Base-by-base conservation (phyloP, 2,888 invertebrate genomes). In the Steinernema hermaphroditum region DNA sequence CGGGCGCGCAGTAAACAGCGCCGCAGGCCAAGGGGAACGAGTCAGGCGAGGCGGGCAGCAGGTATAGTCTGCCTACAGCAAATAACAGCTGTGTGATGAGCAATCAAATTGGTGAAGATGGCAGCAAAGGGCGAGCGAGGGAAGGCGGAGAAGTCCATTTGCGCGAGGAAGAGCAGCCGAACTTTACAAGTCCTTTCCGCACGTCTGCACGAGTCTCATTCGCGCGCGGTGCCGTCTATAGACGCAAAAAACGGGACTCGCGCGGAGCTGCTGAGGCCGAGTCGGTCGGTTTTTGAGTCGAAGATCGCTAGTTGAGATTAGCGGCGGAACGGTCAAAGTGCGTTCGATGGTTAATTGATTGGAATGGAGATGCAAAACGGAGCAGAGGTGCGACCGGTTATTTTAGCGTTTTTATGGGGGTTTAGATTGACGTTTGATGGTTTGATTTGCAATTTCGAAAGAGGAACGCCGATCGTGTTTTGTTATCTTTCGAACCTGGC, bases 1-100 rank as follows among this genome's bases (percentile, higher is more conserved):
- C n/a, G n/a, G 46, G 46, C 46, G 46, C 46, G 46, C 46, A 46
- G 46, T 46, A 54, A 54, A 54, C 54, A 54, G 16, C 54, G 27
- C 54, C 54, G 8, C 9, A 27, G 54, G 54, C n/a, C 4, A 2
- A 19, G 46, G 46, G 9, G 46, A 46, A 46, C 46, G 16, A 19
- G 46, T 46, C 8, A 19, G 22, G 46, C 22, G 46, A 46, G 4
- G 46, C 46, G 8, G 46, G 4, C n/a, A 16, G 46, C 16, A 19
- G 22, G 46, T 46, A 16, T 46, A 37, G 37, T 37, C 6, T 46
- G 46, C 9, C 22, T 54, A 54, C 54, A 54, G 54, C 6, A 2
- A 27, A 54, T 22, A 54, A 54, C 54, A 54, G 54, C 54, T 54
- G 54, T 54, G 54, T 54, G 54, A 54, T 54, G 54, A 19, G 54